These are phyloP conservation scores for Irena cyanogastra DNA, from an alignment of 2,113 vertebrate genomes.

Conservation along the genomic window DNA sequence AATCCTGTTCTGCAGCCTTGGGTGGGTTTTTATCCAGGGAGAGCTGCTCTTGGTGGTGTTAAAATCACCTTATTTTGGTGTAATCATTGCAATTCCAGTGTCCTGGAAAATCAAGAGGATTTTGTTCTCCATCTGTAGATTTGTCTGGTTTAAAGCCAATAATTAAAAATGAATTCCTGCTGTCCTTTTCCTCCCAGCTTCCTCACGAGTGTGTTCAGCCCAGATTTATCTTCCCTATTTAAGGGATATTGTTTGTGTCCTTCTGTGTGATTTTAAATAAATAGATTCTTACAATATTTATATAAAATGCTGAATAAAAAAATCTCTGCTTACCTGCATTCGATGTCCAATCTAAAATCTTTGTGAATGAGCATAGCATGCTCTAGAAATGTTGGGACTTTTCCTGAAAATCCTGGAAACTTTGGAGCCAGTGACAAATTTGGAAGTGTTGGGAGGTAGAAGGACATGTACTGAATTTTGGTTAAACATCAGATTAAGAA, in stretches of 20 bases:
- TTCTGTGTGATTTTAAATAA: not conserved
- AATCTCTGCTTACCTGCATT: not conserved
- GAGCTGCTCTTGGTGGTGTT: not conserved
- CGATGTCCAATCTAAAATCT: not conserved
- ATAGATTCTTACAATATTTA: not conserved
- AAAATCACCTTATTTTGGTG: not conserved
- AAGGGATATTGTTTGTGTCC: too few species aligned
- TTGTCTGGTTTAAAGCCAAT: not conserved
- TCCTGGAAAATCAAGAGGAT: not conserved
- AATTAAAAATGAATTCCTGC: not conserved
- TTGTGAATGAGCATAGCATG: rapidly evolving
- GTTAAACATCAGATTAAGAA: not conserved
- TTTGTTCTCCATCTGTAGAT: not conserved
- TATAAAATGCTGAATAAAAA: not conserved
- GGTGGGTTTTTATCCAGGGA: rapidly evolving
- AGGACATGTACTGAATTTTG: not conserved
- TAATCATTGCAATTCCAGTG: rapidly evolving
- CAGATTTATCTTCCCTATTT: not conserved
- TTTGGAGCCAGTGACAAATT: not conserved
- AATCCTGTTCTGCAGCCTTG: not conserved
- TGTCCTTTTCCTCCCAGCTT: not conserved
- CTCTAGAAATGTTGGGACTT: not conserved
- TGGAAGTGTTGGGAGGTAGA: not conserved
- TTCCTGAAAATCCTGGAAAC: not conserved
- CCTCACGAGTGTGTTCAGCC: not conserved